Evolutionary conservation across 2,113 vertebrate species (phyloP), one percentile per base, ranked within the genome.

Genomic region (Oreotrochilus melanogaster): DNA sequence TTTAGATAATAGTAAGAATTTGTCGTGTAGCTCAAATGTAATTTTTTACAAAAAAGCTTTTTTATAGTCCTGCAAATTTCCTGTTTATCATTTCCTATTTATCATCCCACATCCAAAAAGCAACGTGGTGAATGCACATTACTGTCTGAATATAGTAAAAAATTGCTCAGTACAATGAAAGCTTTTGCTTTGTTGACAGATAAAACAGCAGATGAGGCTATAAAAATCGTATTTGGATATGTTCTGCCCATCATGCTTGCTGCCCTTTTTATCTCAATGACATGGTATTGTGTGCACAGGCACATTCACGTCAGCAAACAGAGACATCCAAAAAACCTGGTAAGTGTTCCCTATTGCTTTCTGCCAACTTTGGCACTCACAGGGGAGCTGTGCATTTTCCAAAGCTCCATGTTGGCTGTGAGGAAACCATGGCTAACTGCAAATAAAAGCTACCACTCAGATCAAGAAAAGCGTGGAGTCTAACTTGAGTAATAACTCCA

Each of bases 281-380:
- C 93, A 11, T 97, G 92, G 79, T 98, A 95, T 47, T 97, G 79
- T 31, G 67, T 97, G 66, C 98, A 98, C 94, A 98, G 96, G 72
- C 98, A 99, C 64, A 95, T 98, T 92, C 96, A 97, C 4, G 86
- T 95, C 48, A 96, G 94, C 89, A 97, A 97, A 74, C 98, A 98
- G 86, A 97, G 96, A 31, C 98, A 97, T 53, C 98, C 98, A 53
- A 66, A 72, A 74, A 98, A 98, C 94, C 86, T 98, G 98, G 98
- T 99, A 95, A 98, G 98, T 96, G 28, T 66, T 91, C 43, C 43
- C 31, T 64, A 10, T 42, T 56, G 43, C 22, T 39, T 3, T 1
- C n/a, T 57, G 65, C 45, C 57, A 33, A 0, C 33, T 39, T 71
- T 8, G 7, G 42, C 35, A 45, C 14, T 86, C 39, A 19, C 7